Percentiles rank a stretch among this genome's conserved stretches.
These are phyloP conservation scores for Latrodectus hesperus DNA, from an alignment of 2,888 invertebrate species.

Conservation along the genomic window DNA sequence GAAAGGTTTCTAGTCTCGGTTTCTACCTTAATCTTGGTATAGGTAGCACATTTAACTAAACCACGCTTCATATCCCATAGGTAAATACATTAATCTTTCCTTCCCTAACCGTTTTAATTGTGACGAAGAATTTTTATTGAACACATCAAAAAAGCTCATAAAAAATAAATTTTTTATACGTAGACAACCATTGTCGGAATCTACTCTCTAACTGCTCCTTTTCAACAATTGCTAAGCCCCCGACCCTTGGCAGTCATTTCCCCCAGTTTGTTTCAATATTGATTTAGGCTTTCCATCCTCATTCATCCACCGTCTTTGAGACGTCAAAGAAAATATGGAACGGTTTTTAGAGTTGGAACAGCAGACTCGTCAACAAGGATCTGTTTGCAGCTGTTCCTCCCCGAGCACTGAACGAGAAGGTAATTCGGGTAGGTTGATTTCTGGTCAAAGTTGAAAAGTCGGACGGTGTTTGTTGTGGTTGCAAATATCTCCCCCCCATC, in stretches of 20 bases:
- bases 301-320: conserved; percentile 35
- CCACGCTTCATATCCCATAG: conserved; percentile 35
- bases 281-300: conserved; percentile 55
- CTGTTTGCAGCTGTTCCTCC: conserved; percentile 50
- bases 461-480: conserved; percentile 61
- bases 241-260: conserved; percentile 4
- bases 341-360: not conserved
- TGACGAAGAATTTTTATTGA: conserved; percentile 67
- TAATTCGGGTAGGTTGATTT: conserved; percentile 54
- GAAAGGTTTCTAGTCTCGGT: not conserved
- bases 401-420: conserved; percentile 38
- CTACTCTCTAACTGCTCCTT: conserved; percentile 3
- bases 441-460: conserved; percentile 50
- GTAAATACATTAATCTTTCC: conserved; percentile 68
- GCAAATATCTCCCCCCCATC: conserved; percentile 58
- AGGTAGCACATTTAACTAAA: not conserved
- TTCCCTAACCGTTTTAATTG: conserved; percentile 67
- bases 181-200: not conserved
- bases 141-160: conserved; percentile 31
- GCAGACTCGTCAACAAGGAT: conserved; percentile 52
- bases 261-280: conserved; percentile 69
- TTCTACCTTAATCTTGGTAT: conserved; percentile 1
- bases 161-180: conserved; percentile 32
- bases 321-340: conserved; percentile 54
- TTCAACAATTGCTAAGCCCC: conserved; percentile 21